These are phyloP conservation scores for Phalacrocorax pelagicus DNA, from an alignment of 2,113 vertebrate species.

Conservation along the genomic window DNA sequence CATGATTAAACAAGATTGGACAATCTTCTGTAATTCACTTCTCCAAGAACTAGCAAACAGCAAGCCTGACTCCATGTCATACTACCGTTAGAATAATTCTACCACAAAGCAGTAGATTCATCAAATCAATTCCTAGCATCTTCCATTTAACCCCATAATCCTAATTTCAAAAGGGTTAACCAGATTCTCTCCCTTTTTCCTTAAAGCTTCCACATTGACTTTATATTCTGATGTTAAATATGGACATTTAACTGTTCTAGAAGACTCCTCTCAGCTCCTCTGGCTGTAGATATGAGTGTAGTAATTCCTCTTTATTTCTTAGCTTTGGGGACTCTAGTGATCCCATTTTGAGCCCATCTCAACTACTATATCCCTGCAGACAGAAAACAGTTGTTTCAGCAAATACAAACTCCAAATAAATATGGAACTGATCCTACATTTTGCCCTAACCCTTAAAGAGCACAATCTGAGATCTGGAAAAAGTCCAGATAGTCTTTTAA, in stretches of 20 bases:
- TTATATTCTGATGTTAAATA: not conserved
- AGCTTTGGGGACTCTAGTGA: not conserved
- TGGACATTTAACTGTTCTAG: not conserved
- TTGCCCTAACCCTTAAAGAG: not conserved
- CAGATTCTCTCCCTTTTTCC: not conserved
- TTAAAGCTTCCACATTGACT: not conserved
- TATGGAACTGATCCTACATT: not conserved
- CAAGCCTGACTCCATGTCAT: not conserved
- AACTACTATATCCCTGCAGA: not conserved
- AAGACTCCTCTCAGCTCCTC: not conserved
- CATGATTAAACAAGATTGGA: not conserved
- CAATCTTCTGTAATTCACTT: not conserved
- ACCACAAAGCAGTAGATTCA: not conserved
- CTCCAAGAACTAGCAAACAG: not conserved
- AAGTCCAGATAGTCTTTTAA: not conserved
- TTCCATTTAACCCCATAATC: not conserved
- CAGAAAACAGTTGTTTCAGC: not conserved
- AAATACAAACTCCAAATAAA: not conserved
- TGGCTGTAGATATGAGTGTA: not conserved
- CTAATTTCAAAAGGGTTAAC: not conserved
- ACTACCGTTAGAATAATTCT: not conserved
- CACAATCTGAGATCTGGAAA: not conserved
- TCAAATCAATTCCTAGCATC: not conserved
- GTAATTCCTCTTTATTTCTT: not conserved
- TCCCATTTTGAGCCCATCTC: rapidly evolving